These are phyloP conservation scores for Artibeus jamaicensis DNA, from an alignment of 2,797 vertebrate species.

Conservation along the genomic window DNA sequence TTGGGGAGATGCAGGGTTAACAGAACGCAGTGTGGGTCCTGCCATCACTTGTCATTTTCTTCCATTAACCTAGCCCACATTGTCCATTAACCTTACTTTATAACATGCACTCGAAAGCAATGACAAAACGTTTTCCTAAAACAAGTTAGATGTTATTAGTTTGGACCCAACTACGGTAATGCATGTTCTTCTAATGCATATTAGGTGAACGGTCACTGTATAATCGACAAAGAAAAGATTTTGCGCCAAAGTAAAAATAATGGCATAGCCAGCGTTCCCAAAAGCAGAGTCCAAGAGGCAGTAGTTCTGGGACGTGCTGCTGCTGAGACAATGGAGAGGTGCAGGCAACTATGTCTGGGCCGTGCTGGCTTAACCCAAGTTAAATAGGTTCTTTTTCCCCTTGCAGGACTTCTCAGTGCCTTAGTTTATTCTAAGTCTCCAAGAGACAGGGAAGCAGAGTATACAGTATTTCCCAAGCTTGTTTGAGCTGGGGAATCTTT, in stretches of 20 bases:
- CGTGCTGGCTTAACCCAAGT: not conserved
- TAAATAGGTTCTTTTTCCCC: not conserved
- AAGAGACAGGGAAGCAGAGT: not conserved
- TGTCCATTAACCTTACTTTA: not conserved
- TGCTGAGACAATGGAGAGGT: not conserved
- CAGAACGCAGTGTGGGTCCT: rapidly evolving
- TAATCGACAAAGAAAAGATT: not conserved
- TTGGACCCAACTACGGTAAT: not conserved
- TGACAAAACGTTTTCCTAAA: not conserved
- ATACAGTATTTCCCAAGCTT: not conserved
- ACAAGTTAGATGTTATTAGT: not conserved
- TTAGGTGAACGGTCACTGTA: not conserved
- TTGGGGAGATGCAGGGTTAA: not conserved
- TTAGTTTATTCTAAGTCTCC: not conserved
- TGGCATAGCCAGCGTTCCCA: not conserved
- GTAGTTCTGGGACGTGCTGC: not conserved
- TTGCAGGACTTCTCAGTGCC: not conserved
- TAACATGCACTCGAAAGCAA: not conserved
- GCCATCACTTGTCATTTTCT: not conserved
- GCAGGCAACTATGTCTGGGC: not conserved
- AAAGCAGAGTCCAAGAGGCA: not conserved
- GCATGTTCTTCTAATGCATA: not conserved
- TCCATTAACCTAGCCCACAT: not conserved
- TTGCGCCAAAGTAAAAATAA: not conserved
- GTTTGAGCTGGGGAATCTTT: not conserved